Evolutionary conservation across 2,797 vertebrate species (phyloP).

Genomic region (Rhabdophis nuchalis): DNA sequence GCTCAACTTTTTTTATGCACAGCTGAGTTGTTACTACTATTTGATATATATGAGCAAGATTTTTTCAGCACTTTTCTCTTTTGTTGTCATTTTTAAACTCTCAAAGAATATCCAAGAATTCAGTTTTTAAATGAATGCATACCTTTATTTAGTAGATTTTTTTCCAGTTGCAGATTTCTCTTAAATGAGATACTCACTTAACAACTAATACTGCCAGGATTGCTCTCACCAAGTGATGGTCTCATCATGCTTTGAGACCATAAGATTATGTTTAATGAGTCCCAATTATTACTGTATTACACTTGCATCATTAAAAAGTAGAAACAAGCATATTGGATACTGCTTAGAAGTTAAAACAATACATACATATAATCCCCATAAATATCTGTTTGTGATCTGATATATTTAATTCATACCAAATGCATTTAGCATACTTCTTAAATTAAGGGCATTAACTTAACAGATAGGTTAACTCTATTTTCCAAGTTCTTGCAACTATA

Average conservation of each 20-base stretch:
- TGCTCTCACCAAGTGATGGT: neutral
- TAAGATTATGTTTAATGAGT: neutral
- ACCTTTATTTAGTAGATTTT: slow-evolving; percentile 5
- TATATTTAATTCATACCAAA: neutral
- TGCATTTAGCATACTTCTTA: neutral
- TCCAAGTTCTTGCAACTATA: neutral
- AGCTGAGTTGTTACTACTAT: slow-evolving; percentile 49
- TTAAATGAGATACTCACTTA: neutral
- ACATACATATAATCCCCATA: neutral
- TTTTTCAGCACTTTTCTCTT: slow-evolving; percentile 24
- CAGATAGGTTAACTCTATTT: neutral
- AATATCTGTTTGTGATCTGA: neutral
- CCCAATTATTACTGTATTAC: neutral
- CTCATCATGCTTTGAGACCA: neutral
- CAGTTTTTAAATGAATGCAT: slow-evolving; percentile 27
- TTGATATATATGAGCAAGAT: slow-evolving; percentile 39
- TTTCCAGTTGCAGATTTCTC: slow-evolving; percentile 30
- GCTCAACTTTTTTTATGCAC: slow-evolving; percentile 49
- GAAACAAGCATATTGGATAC: neutral
- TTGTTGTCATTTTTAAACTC: slow-evolving; percentile 35
- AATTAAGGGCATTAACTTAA: neutral
- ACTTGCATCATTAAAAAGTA: neutral
- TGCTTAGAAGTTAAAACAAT: neutral
- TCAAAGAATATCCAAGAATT: slow-evolving; percentile 47
- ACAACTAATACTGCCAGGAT: neutral